Conservation (phyloP, 2,888 invertebrate species). For the Volucella zonaria region DNA sequence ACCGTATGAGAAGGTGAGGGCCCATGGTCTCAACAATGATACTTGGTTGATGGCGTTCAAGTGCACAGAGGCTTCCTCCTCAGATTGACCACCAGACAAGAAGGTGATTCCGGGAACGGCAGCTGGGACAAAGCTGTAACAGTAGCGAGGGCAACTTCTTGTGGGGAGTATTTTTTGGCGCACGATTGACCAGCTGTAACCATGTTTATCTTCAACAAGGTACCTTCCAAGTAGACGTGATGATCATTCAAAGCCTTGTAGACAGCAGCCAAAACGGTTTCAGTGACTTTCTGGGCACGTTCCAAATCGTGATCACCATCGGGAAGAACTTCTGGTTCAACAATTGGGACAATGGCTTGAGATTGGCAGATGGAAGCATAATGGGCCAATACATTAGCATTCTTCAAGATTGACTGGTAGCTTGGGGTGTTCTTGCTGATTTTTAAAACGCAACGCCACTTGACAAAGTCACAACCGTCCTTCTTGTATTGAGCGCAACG, state of each 20-base stretch:
- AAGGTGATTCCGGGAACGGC: slow-evolving; percentile 90
- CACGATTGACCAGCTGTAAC: too few relatives aligned
- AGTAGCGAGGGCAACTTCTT: slow-evolving; percentile 96
- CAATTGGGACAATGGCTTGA: too few relatives aligned
- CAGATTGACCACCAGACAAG: too few relatives aligned
- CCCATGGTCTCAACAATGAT: too few relatives aligned
- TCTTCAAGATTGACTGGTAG: slow-evolving; percentile 94
- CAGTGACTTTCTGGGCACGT: too few relatives aligned
- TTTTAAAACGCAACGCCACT: slow-evolving; percentile 98
- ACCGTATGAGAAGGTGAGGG: too few relatives aligned
- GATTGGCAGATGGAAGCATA: slow-evolving; percentile 98
- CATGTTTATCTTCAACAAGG: slow-evolving; percentile 99
- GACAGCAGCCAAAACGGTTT: too few relatives aligned
- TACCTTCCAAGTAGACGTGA: slow-evolving; percentile 98
- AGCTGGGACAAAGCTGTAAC: slow-evolving; percentile 97
- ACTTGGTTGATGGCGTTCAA: too few relatives aligned
- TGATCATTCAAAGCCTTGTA: too few relatives aligned
- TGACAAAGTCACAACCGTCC: slow-evolving; percentile 98
- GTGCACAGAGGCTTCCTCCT: too few relatives aligned
- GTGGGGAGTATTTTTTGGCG: too few relatives aligned
- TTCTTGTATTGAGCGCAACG: slow-evolving; percentile 98
- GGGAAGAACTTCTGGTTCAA: slow-evolving; percentile 98
- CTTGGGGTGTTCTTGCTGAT: slow-evolving; percentile 96
- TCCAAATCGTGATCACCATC: slow-evolving; percentile 98
- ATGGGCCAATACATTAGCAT: slow-evolving; percentile 97